phyloP scores from a whole-genome alignment of 2,888 invertebrate genomes.

The Neoaliturus tenellus region DNA sequence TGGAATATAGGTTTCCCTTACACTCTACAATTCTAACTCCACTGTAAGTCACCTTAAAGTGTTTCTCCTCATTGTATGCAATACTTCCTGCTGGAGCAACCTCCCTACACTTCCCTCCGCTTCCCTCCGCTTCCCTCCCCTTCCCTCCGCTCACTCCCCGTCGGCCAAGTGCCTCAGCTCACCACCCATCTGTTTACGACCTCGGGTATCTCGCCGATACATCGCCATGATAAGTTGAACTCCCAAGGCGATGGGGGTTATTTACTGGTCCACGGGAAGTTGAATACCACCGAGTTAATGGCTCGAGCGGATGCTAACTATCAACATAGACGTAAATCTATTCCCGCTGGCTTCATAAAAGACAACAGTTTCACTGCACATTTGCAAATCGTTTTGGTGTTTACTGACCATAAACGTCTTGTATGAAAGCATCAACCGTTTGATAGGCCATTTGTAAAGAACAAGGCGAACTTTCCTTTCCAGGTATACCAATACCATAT shows the following conservation, averaged over 20 bases:
- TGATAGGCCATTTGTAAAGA: background rate
- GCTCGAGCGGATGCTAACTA: background rate
- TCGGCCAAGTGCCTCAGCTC: too few relatives aligned
- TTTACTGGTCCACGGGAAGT: background rate
- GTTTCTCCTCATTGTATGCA: too few relatives aligned
- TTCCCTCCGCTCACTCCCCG: too few relatives aligned
- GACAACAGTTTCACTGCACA: slow-evolving; percentile 9
- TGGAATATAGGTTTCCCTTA: too few relatives aligned
- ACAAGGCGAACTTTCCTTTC: too few relatives aligned
- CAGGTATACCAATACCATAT: too few relatives aligned
- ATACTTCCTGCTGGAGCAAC: too few relatives aligned
- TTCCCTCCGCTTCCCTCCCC: too few relatives aligned
- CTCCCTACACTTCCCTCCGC: too few relatives aligned
- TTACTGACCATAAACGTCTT: background rate
- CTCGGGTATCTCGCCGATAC: background rate
- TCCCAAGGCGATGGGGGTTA: background rate
- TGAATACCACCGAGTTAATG: background rate
- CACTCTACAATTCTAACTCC: too few relatives aligned
- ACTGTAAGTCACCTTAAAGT: too few relatives aligned
- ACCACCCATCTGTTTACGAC: background rate
- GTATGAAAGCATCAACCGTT: background rate
- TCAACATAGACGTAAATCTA: background rate
- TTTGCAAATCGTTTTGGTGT: background rate
- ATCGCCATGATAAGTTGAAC: background rate
- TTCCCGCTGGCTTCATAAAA: background rate